Evolutionary conservation across 2,888 invertebrate genomes (phyloP), one percentile per base, ranked within the genome.

Genomic region (Luperina testacea): DNA sequence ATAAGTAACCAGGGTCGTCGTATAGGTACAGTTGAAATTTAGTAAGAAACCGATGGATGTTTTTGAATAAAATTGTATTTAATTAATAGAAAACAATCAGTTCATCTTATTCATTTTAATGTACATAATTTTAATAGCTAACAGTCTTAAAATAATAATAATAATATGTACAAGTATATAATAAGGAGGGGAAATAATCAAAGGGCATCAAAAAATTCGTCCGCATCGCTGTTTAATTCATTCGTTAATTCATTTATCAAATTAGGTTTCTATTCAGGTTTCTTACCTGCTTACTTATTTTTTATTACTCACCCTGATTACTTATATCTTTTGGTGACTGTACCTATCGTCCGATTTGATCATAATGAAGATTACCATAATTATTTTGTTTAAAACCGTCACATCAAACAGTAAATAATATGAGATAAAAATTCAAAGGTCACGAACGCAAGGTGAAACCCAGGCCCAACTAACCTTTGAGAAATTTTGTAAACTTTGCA

Each of bases 361-460:
- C 7, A 51, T n/a, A 70, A 61, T n/a, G 61, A 78, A 42, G 0
- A 78, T 63, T 24, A 32, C 17, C 17, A 38, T 75, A 11, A 24
- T 64, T 24, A 61, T 53, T 61, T 68, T 76, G 15, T 75, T 82
- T 53, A 68, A 75, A 80, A 82, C 20, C 59, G 42, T 51, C 51
- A 48, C 64, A 82, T 65, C 51, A 48, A 77, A 83, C 11, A 24
- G 1, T 45, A 42, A 42, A 59, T 38, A 32, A 24, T 38, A 83
- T 38, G 11, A 67, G 45, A 78, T 78, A 38, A 51, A 78, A 51
- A 69, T 32, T 63, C 20, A 64, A 69, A 72, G 69, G 72, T 64
- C 84, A 63, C n/a, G 32, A 72, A 64, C 63, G n/a, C 64, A 72
- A 84, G 72, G 42, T 82, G 72, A 84, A 82, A 48, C 13, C 48